These are phyloP conservation scores for Morone saxatilis DNA, from an alignment of 2,113 vertebrate genomes.

Conservation along the genomic window DNA sequence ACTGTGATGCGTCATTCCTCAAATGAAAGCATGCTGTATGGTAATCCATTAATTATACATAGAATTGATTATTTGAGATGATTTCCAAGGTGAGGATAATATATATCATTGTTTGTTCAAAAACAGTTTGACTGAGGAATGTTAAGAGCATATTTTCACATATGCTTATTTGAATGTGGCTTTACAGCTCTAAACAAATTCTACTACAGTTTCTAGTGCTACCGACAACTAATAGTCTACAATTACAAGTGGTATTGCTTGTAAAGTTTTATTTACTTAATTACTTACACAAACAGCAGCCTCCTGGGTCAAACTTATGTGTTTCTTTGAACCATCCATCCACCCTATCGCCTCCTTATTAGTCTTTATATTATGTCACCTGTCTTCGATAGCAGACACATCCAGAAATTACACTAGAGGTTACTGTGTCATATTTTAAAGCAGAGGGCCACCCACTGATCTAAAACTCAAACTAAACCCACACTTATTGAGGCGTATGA, in stretches of 20 bases:
- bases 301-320: too few species aligned
- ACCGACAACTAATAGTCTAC: background rate
- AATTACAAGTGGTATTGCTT: background rate
- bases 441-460: too few species aligned
- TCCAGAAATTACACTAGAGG: too few species aligned
- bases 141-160: background rate
- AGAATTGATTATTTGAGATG: slow-evolving; percentile 15
- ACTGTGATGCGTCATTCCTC: slow-evolving; percentile 37
- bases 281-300: too few species aligned
- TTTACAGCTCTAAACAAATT: background rate
- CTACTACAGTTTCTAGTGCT: background rate
- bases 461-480: background rate
- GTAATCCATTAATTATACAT: slow-evolving; percentile 17
- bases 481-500: background rate
- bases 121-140: background rate
- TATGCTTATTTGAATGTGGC: background rate
- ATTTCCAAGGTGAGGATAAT: background rate
- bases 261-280: too few species aligned
- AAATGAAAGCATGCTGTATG: slow-evolving; percentile 25
- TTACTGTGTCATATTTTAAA: too few species aligned
- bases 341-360: too few species aligned
- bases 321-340: too few species aligned
- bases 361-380: too few species aligned
- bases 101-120: background rate
- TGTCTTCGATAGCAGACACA: too few species aligned